Evolutionary conservation across 1,140 invertebrate species (phyloP).

Genomic region (Brachionus rotundiformis): DNA sequence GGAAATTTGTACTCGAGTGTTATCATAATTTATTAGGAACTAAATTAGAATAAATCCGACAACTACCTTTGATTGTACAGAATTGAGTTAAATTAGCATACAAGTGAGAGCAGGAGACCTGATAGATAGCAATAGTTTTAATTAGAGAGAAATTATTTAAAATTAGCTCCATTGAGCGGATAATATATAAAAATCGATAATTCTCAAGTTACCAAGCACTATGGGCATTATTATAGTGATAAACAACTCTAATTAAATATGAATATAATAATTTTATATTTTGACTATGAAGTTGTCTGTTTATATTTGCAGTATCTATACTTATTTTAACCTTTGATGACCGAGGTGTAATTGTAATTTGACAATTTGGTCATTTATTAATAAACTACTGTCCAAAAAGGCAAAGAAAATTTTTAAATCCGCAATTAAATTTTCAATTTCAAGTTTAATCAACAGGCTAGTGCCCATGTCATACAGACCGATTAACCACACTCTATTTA

Average conservation of each 20-base stretch:
- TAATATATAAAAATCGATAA: not conserved
- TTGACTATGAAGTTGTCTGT: not conserved
- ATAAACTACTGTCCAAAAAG: no score
- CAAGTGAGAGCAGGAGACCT: not conserved
- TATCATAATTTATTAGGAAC: not conserved
- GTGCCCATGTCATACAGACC: no score
- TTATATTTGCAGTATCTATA: no score
- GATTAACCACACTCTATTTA: no score
- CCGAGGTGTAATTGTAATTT: no score
- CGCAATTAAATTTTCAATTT: no score
- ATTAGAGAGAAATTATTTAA: not conserved
- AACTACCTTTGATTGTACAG: not conserved
- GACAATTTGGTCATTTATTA: no score
- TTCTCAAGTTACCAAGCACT: not conserved
- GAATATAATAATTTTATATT: not conserved
- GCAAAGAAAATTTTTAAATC: no score
- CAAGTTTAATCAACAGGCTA: no score
- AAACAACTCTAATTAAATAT: not conserved
- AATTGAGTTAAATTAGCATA: not conserved
- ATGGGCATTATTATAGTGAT: not conserved
- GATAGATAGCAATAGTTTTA: not conserved
- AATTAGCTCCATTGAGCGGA: not conserved
- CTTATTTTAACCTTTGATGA: no score
- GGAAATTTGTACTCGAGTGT: not conserved
- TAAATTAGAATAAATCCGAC: not conserved